Evolutionary conservation across 2,888 invertebrate genomes (phyloP).

Genomic region (Mantis religiosa): DNA sequence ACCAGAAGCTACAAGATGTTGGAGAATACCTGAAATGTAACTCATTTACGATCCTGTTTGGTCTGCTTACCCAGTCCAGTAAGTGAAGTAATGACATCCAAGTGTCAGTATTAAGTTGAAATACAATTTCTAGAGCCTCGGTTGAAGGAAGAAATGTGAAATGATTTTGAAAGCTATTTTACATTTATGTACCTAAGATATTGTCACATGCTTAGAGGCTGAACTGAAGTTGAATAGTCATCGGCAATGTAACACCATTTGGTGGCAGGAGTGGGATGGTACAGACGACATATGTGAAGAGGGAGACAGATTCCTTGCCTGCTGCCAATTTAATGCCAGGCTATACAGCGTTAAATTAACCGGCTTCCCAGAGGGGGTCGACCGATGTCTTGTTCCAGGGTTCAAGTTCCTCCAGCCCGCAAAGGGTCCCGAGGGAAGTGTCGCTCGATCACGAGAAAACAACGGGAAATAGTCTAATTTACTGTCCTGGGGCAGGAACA

Average conservation of each 20-base stretch:
- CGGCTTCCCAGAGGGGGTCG: constrained; percentile 40
- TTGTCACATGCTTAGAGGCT: too few relatives aligned
- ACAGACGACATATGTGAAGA: not conserved
- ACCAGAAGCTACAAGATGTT: too few relatives aligned
- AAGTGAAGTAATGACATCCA: too few relatives aligned
- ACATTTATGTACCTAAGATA: too few relatives aligned
- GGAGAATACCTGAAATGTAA: too few relatives aligned
- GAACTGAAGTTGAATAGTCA: not conserved
- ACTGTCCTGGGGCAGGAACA: not conserved
- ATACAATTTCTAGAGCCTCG: too few relatives aligned
- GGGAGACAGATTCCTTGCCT: not conserved
- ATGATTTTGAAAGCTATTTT: too few relatives aligned
- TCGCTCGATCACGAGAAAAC: not conserved
- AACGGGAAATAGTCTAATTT: constrained; percentile 6
- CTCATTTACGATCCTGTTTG: too few relatives aligned
- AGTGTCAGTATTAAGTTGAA: too few relatives aligned
- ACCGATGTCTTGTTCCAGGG: constrained; percentile 20
- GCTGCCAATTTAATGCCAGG: constrained; percentile 43
- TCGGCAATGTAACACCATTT: not conserved
- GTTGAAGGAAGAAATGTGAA: too few relatives aligned
- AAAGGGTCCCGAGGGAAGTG: not conserved
- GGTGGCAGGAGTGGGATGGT: not conserved
- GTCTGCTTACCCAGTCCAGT: too few relatives aligned
- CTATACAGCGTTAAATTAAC: constrained; percentile 48
- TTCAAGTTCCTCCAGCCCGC: constrained; percentile 19